Evolutionary conservation across 1,140 invertebrate species (phyloP).

Genomic region (Macrostomum lignano): DNA sequence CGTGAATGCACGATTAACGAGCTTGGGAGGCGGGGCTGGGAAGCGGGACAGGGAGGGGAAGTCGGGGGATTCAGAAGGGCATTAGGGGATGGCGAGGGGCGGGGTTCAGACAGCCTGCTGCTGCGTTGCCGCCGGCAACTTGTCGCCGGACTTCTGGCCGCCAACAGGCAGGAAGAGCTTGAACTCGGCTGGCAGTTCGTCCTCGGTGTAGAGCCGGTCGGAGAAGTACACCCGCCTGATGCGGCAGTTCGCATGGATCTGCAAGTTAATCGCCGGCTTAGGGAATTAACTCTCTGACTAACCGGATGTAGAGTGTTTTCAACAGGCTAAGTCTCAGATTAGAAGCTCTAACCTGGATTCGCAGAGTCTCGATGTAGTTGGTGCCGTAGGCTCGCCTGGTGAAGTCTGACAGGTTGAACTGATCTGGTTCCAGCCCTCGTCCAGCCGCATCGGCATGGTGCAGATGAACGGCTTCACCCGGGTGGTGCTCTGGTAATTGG

Average conservation of each 20-base stretch:
- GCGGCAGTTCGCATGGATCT: conserved; percentile 86
- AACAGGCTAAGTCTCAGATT: neutral
- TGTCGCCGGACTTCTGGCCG: too few relatives aligned
- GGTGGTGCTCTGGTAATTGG: conserved; percentile 70
- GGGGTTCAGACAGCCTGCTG: too few relatives aligned
- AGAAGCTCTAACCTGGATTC: conserved; percentile 37
- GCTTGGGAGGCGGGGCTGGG: too few relatives aligned
- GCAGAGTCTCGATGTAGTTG: conserved; percentile 87
- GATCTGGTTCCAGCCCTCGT: conserved; percentile 89
- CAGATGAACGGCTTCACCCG: conserved; percentile 66
- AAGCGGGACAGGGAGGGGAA: too few relatives aligned
- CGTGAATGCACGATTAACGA: too few relatives aligned
- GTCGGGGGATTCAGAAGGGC: too few relatives aligned
- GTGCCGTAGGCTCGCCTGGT: conserved; percentile 87
- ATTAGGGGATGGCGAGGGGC: too few relatives aligned
- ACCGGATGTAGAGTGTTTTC: neutral
- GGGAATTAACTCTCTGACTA: neutral
- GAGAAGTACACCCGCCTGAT: conserved; percentile 93
- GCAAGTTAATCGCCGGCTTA: neutral
- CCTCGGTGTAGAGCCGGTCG: conserved; percentile 87
- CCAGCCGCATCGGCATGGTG: conserved; percentile 73
- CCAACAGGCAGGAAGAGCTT: conserved; percentile 58
- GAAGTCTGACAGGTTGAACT: conserved; percentile 95
- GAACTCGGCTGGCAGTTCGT: conserved; percentile 93
- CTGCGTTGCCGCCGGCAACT: too few relatives aligned